Evolutionary conservation across 2,797 vertebrate species (phyloP).

Genomic region (Mareca penelope): DNA sequence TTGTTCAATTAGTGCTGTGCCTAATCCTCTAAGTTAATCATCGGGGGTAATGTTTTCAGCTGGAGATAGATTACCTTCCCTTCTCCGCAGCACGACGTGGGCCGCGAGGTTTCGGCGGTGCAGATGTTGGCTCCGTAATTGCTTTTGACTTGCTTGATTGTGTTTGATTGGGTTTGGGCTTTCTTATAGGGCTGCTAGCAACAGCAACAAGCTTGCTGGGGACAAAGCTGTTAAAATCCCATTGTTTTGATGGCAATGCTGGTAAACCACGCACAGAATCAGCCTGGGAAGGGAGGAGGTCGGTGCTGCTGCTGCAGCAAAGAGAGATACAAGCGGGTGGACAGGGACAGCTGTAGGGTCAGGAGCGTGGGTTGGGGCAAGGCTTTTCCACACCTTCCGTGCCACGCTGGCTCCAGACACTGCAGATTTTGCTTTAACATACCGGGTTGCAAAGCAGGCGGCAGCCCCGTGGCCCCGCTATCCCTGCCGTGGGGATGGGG

Average conservation of each 20-base stretch:
- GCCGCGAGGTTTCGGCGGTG: neutral
- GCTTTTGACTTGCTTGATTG: conserved; percentile 7
- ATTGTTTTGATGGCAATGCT: neutral
- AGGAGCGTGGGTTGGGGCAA: neutral
- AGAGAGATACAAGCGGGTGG: neutral
- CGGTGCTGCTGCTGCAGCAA: neutral
- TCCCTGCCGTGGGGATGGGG: neutral
- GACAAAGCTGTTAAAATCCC: neutral
- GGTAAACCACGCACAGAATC: rapidly evolving
- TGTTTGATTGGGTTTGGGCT: conserved; percentile 7
- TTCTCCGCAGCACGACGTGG: neutral
- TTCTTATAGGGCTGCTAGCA: neutral
- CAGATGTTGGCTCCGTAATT: conserved; percentile 49
- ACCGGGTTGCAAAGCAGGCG: neutral
- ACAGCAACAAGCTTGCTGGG: neutral
- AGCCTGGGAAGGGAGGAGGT: neutral
- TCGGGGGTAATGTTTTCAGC: neutral
- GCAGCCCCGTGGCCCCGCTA: neutral
- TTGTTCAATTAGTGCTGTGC: conserved; percentile 55
- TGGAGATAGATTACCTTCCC: neutral
- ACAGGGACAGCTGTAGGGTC: neutral
- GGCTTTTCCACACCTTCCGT: too few relatives aligned
- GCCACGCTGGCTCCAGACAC: neutral
- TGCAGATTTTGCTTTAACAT: neutral
- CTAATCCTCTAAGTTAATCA: conserved; percentile 67